Base-by-base conservation (phyloP, 2,888 invertebrate species). In the Pycnomerus fuliginosus region DNA sequence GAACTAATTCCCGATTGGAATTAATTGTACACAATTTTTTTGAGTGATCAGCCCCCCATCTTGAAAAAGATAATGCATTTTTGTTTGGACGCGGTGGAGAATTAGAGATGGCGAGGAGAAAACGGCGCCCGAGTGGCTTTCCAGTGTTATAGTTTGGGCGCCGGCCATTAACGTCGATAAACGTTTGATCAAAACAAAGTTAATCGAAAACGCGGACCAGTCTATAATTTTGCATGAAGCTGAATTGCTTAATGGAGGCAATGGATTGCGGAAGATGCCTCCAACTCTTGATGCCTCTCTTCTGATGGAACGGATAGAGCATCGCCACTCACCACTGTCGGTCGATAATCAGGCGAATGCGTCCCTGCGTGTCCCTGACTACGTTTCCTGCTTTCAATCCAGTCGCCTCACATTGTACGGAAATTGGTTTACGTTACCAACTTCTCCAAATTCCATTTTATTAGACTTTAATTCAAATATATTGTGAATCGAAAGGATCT, bases 401-500 rank as follows among this genome's bases (percentile, higher is more conserved):
- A 39, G 54, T 56, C 46, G 50, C 52, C 50, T 48, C 52, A 52
- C 53, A 53, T 45, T 56, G 52, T 48, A 53, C 56, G 55, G 56
- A 56, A 56, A 56, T 56, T 56, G 55, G 53, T 56, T 56, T 55
- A 56, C 53, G 53, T 51, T 56, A 56, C 54, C 53, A 49, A 50
- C 49, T 38, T 43, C 39, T 48, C 48, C 41, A 48, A 53, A 56
- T 48, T 54, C 50, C 48, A 54, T 56, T 56, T 56, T 54, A 56
- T 53, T 54, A 51, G 47, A 48, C 44, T 55, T 51, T 43, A 50
- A 48, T 52, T 37, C 39, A 48, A 50, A 52, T 55, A 52, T 52
- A 52, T 48, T 44, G 50, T 47, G 37, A 34, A 34, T 15, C 23
- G 27, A 16, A 28, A 5, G 20, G 20, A 20, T 25, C 5, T 25